Percentiles rank a stretch among this genome's conserved stretches.
Evolutionary conservation across 1,140 invertebrate genomes (phyloP).

Genomic region (Drosophila santomea): DNA sequence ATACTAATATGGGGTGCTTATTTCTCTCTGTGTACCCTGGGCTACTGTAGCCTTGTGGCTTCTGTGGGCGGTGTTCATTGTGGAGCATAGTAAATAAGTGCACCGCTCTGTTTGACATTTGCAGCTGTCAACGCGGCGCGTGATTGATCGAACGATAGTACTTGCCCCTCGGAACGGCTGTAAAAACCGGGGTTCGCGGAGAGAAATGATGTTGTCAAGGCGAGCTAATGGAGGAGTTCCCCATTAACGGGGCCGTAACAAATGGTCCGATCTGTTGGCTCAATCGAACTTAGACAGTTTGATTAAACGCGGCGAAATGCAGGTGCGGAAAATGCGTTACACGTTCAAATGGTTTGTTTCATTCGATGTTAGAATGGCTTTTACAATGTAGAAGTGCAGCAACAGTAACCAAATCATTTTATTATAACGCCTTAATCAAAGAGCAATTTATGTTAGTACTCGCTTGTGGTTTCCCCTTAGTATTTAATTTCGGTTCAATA

Average conservation of each 20-base stretch:
- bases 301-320: neutral
- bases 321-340: slow-evolving; percentile 2
- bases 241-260: slow-evolving; percentile 44
- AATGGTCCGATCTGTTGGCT: slow-evolving; percentile 35
- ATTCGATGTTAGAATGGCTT: neutral
- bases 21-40: neutral
- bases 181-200: neutral
- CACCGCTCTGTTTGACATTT: slow-evolving; percentile 76
- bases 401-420: too few relatives aligned
- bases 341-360: neutral
- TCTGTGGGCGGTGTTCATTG: slow-evolving; percentile 35
- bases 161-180: slow-evolving; percentile 4
- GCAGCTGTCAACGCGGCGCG: slow-evolving; percentile 71
- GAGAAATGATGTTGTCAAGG: slow-evolving; percentile 37
- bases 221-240: slow-evolving; percentile 27
- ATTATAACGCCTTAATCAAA: too few relatives aligned
- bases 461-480: too few relatives aligned
- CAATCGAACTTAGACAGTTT: neutral
- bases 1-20: too few relatives aligned
- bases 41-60: slow-evolving; percentile 18
- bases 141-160: slow-evolving; percentile 68
- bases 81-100: slow-evolving; percentile 60
- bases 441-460: too few relatives aligned
- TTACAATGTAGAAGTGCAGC: neutral
- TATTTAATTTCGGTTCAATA: neutral